Base-by-base conservation (phyloP, 2,888 invertebrate genomes). In the Thera britannica region DNA sequence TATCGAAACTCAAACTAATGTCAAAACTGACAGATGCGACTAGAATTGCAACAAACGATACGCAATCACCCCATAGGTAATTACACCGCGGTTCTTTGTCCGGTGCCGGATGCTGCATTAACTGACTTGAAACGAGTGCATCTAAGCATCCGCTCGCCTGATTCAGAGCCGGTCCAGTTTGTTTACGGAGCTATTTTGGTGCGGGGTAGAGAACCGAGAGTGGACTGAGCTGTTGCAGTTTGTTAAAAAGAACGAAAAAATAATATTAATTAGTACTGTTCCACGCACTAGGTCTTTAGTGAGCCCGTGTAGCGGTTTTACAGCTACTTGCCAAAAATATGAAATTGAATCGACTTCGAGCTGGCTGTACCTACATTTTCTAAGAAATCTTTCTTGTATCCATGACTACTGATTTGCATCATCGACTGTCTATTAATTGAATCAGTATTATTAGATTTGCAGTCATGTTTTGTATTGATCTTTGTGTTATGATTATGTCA, bases 121-220 rank as follows among this genome's bases (percentile, higher is more conserved):
- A 70, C 64, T 60, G 69, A 69, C 58, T 77, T 83, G 84, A 82
- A 83, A 81, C 83, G 79, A 77, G 78, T 81, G 81, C 78, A 79
- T 78, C 81, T 79, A 72, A 76, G 81, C 86, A 83, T 88, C 89
- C 87, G 87, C 65, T 62, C 75, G 54, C 73, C 73, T 79, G 77
- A 77, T 80, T 68, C 79, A 74, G 23, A 77, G 81, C 69, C 79
- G 75, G 73, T 77, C 72, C 76, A 80, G 84, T 86, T 72, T 88
- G 86, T 88, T 87, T 88, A 89, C 80, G 70, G 81, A 86, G 87
- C 80, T 90, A 90, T 90, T 90, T 89, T 82, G 72, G 86, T 82
- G 35, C 82, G 75, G 76, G 73, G 72, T 62, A 73, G 71, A 68
- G 60, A 62, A 59, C 54, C 60, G 55, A 23, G 61, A 55, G 65